Evolutionary conservation across 2,113 vertebrate genomes (phyloP), one percentile per base, ranked within the genome.

Genomic region (Phalacrocorax aristotelis): DNA sequence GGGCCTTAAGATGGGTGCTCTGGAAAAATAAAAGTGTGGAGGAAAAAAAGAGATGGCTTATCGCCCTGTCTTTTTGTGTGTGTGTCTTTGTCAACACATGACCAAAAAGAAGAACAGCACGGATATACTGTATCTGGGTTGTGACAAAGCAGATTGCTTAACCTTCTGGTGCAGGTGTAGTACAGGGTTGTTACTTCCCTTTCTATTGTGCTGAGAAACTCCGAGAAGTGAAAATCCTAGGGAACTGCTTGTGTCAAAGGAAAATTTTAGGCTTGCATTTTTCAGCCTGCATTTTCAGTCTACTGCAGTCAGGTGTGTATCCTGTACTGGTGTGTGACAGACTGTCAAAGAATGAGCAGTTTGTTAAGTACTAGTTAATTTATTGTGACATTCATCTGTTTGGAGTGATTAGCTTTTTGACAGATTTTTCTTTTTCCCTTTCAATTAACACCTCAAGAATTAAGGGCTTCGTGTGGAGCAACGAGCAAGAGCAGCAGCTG

Each of bases 281-380:
- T 70, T 66, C 44, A 44, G 15, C 57, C 51, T 61, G 23, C 11
- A 17, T 62, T 81, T 70, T 70, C 46, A 44, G 13, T 68, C 55
- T 58, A 1, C 52, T 72, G 44, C 29, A 75, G 55, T 34, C 0
- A 4, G 49, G 15, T 64, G 40, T 38, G 6, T 55, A 79, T 78
- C 64, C 70, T 48, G 11, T 72, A 48, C 10, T 34, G 36, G 16
- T 40, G 16, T 65, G 64, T 81, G 83, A 88, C 44, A 87, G 86
- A 26, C 46, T 81, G 87, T 65, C 92, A 87, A 64, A 70, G 74
- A 75, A 66, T 44, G 13, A 91, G 46, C 49, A 74, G 34, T 88
- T 90, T 66, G 61, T 78, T 84, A 83, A 84, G 42, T 68, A n/a
- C 25, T 72, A 49, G 65, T 64, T 94, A 90, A 92, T 92, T 94